Conservation (phyloP, 2,113 vertebrate genomes). For the Oryzias melastigma region DNA sequence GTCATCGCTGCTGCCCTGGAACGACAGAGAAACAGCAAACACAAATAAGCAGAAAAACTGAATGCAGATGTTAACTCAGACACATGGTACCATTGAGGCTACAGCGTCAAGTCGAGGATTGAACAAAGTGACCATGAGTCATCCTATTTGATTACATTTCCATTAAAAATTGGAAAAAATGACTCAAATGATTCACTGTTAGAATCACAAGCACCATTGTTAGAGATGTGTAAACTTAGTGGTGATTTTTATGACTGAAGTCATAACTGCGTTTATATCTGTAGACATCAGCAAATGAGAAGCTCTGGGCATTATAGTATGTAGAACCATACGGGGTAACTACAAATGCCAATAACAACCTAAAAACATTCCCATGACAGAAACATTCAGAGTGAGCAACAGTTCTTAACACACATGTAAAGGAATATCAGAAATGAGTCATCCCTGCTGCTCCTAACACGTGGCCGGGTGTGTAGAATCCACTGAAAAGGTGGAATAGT, state of each 20-base stretch:
- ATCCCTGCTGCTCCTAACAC: not conserved
- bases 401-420: too few species aligned
- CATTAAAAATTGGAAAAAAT: not conserved
- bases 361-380: too few species aligned
- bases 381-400: too few species aligned
- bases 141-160: not conserved
- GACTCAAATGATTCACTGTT: not conserved
- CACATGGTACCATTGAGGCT: not conserved
- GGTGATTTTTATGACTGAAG: too few species aligned
- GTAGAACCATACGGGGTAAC: too few species aligned
- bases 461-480: not conserved
- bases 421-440: not conserved
- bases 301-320: too few species aligned
- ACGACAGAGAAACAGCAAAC: not conserved
- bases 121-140: not conserved
- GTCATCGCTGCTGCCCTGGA: slow-evolving; percentile 98
- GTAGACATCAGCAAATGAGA: too few species aligned
- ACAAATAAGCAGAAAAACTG: not conserved
- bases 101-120: not conserved
- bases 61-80: not conserved
- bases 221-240: too few species aligned
- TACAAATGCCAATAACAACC: too few species aligned
- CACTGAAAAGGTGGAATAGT: not conserved
- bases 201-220: not conserved
- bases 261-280: too few species aligned